These are phyloP conservation scores for Notechis scutatus DNA, from an alignment of 2,113 vertebrate genomes.

Conservation along the genomic window DNA sequence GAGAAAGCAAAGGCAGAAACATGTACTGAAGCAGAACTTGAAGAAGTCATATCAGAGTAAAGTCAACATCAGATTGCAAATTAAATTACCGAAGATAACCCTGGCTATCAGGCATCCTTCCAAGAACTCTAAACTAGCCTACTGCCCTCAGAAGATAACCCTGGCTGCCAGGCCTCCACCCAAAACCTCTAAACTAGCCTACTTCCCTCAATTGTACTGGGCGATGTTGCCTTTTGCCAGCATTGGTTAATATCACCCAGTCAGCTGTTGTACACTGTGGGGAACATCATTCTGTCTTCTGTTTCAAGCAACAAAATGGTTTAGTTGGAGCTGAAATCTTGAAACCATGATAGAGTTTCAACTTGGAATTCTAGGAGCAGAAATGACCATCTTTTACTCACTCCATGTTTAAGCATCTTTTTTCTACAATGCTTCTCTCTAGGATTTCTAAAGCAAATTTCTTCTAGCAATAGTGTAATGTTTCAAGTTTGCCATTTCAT, in stretches of 20 bases:
- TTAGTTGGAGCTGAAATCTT: no score
- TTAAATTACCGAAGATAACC: neutral
- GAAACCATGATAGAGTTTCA: no score
- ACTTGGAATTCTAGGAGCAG: neutral
- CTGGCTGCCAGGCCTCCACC: neutral
- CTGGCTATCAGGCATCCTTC: neutral
- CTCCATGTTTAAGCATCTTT: neutral
- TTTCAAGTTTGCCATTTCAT: neutral
- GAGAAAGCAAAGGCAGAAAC: neutral
- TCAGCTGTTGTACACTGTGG: neutral
- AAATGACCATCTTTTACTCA: neutral
- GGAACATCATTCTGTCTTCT: neutral
- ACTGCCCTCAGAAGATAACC: neutral
- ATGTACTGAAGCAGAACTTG: neutral
- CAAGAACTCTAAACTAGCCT: neutral
- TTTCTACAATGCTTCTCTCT: neutral
- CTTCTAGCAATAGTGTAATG: neutral
- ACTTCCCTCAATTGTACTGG: neutral
- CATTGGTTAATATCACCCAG: neutral
- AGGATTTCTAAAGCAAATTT: neutral
- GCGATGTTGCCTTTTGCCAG: neutral
- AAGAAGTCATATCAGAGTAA: neutral
- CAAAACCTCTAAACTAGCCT: neutral
- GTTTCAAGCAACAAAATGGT: no score
- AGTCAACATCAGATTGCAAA: neutral